Evolutionary conservation across 2,888 invertebrate genomes (phyloP).

Genomic region (Pyrocoelia pectoralis): DNA sequence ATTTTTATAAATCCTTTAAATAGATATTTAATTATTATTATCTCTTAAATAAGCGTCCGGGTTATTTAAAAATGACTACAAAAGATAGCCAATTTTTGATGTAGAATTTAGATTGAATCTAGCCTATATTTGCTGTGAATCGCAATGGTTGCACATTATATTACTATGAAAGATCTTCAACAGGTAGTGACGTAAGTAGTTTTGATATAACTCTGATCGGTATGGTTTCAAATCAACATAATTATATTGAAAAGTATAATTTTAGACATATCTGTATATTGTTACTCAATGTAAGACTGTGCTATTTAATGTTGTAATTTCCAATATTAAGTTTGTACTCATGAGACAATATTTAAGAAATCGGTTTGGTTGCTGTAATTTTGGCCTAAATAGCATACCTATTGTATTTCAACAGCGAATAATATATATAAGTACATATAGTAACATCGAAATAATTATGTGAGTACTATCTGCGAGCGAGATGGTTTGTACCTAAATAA

Average conservation of each 20-base stretch:
- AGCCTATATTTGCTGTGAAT: conserved; percentile 16
- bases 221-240: conserved; percentile 17
- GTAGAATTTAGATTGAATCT: neutral
- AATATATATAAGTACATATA: too few relatives aligned
- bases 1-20: neutral
- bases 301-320: conserved; percentile 36
- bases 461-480: too few relatives aligned
- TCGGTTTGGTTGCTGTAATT: neutral
- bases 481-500: too few relatives aligned
- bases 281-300: conserved; percentile 43
- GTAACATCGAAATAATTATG: too few relatives aligned
- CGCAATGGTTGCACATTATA: conserved; percentile 2
- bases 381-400: neutral
- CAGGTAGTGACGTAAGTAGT: conserved; percentile 19
- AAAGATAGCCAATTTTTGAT: conserved; percentile 7
- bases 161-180: conserved; percentile 10
- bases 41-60: conserved; percentile 7
- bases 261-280: conserved; percentile 43
- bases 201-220: conserved; percentile 22
- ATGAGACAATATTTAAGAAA: conserved; percentile 23
- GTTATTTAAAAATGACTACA: neutral
- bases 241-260: conserved; percentile 20
- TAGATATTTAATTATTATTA: neutral
- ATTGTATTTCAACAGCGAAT: too few relatives aligned
- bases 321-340: conserved; percentile 15